phyloP scores from a whole-genome alignment of 1,140 invertebrate genomes.

The Telenomus remus region DNA sequence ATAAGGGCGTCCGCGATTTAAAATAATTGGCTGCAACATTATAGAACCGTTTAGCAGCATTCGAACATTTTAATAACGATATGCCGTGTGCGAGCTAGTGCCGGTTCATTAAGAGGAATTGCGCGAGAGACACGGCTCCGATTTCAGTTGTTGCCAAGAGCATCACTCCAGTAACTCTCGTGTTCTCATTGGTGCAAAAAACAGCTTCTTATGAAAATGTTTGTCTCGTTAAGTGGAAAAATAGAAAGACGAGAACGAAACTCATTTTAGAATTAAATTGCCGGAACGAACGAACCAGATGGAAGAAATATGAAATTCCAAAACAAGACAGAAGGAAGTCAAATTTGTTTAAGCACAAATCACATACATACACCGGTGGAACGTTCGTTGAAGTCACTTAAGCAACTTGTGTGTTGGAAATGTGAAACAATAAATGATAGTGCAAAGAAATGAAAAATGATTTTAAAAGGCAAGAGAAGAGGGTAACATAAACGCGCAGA shows the following conservation, averaged over 20 bases:
- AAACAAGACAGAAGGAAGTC: background rate
- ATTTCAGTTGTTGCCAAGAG: background rate
- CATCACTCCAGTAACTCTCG: too few species aligned
- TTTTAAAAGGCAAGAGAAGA: conserved; percentile 10
- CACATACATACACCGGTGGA: background rate
- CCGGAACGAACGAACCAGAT: background rate
- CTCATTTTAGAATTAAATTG: background rate
- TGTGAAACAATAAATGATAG: conserved; percentile 25
- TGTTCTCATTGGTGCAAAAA: too few species aligned
- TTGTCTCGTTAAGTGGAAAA: too few species aligned
- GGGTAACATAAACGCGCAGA: conserved; percentile 34
- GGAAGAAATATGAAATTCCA: background rate
- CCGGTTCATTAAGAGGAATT: conserved; percentile 12
- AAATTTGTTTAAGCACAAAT: conserved; percentile 13
- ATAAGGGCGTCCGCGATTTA: conserved; percentile 20
- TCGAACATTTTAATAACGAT: conserved; percentile 26
- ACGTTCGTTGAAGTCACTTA: conserved; percentile 23
- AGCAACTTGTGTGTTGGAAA: conserved; percentile 22
- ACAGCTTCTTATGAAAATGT: too few species aligned
- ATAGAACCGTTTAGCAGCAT: conserved; percentile 27
- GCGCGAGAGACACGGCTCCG: background rate
- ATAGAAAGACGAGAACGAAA: background rate
- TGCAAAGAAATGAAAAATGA: conserved; percentile 37
- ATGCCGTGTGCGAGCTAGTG: background rate
- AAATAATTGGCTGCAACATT: conserved; percentile 45